A percentile compares a stretch with the other conserved stretches of the same genome.
Evolutionary conservation across 2,888 invertebrate genomes (phyloP).

Genomic region (Cynaeus angustus): DNA sequence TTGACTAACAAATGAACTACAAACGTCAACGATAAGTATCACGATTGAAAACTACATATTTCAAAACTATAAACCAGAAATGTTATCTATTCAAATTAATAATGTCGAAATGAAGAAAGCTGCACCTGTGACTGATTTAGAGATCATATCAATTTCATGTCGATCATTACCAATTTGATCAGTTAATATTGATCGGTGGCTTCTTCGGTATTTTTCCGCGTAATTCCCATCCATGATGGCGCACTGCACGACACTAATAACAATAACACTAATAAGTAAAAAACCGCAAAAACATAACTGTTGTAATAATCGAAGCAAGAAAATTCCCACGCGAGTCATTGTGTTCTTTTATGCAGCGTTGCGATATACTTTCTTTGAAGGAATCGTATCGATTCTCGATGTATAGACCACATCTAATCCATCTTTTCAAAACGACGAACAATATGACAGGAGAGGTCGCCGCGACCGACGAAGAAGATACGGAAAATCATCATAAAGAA

Average conservation of each 20-base stretch:
- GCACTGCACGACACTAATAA: conserved; percentile 30
- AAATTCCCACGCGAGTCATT: conserved; percentile 49
- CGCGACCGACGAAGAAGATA: conserved; percentile 3
- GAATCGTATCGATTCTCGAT: conserved; percentile 45
- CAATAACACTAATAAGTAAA: conserved; percentile 28
- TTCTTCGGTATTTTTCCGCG: conserved; percentile 5
- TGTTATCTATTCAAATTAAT: too few species aligned
- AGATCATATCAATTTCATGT: too few species aligned
- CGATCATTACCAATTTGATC: too few species aligned
- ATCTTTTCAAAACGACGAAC: conserved; percentile 42
- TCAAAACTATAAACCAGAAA: too few species aligned
- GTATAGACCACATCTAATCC: conserved; percentile 46
- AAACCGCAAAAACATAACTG: conserved; percentile 43
- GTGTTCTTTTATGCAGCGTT: conserved; percentile 45
- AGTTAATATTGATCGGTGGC: too few species aligned
- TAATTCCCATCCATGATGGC: conserved; percentile 2
- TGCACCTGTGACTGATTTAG: too few species aligned
- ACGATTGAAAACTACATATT: too few species aligned
- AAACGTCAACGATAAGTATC: too few species aligned
- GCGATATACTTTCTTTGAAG: conserved; percentile 48
- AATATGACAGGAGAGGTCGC: conserved; percentile 39
- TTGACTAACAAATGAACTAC: too few species aligned
- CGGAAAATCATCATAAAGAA: conserved; percentile 10
- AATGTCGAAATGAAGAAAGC: too few species aligned
- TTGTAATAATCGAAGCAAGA: conserved; percentile 36